Conservation (phyloP, 1,140 invertebrate species). For the Thaumetopoea pityocampa region DNA sequence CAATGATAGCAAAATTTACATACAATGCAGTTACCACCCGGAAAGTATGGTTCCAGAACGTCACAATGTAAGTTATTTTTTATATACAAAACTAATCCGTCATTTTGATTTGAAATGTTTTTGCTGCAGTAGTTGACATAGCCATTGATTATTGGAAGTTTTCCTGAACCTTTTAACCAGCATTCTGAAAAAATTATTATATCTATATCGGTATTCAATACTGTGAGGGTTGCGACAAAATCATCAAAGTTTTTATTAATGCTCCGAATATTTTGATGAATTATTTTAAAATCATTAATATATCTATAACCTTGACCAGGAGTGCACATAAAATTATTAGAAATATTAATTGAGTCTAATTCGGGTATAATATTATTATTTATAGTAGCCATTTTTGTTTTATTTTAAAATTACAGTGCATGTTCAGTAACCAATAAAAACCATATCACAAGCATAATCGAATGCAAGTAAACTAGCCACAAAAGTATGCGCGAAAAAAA, state of each 20-base stretch:
- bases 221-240: neutral
- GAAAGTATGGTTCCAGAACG: neutral
- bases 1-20: neutral
- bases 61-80: neutral
- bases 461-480: too few species aligned
- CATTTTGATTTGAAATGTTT: conserved; percentile 1
- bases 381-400: too few species aligned
- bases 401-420: too few species aligned
- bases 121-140: neutral
- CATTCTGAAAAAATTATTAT: neutral
- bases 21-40: neutral
- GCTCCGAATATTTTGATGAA: conserved; percentile 2
- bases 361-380: too few species aligned
- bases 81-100: neutral
- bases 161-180: neutral
- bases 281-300: neutral
- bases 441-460: too few species aligned
- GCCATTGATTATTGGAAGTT: neutral
- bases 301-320: too few species aligned
- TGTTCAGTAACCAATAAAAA: too few species aligned
- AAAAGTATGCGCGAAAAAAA: too few species aligned
- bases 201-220: neutral
- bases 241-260: conserved; percentile 1
- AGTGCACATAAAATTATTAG: too few species aligned
- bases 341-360: too few species aligned